Percentiles rank a stretch among this genome's conserved stretches.
Evolutionary conservation across 1,140 invertebrate species (phyloP).

Genomic region (Ceratina australensis): DNA sequence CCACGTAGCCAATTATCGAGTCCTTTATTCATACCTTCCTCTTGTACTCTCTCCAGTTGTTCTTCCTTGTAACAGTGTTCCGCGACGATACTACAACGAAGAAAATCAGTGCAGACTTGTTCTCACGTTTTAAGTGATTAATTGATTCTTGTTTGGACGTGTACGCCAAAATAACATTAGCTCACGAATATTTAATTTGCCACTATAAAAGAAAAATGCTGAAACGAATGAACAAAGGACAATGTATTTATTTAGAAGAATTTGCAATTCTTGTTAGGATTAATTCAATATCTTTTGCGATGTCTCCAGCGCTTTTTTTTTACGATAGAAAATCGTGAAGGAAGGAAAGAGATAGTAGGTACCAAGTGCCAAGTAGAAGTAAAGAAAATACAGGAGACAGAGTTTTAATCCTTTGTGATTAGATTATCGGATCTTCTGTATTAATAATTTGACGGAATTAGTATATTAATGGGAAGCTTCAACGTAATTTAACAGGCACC

Average conservation of each 20-base stretch:
- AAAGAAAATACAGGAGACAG: slow-evolving; percentile 1
- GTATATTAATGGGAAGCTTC: too few species aligned
- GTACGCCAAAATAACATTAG: background rate
- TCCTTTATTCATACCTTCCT: slow-evolving; percentile 30
- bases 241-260: too few species aligned
- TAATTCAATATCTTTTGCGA: too few species aligned
- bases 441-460: background rate
- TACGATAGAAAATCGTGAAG: background rate
- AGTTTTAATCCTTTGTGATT: slow-evolving; percentile 26
- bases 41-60: slow-evolving; percentile 3
- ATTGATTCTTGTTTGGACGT: background rate
- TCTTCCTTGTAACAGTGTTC: slow-evolving; percentile 3
- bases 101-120: slow-evolving; percentile 1
- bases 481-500: too few species aligned
- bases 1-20: slow-evolving; percentile 20
- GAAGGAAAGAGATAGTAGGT: slow-evolving; percentile 1
- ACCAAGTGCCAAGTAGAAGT: slow-evolving; percentile 36
- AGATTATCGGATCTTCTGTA: background rate
- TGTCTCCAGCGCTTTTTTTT: background rate
- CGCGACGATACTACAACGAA: slow-evolving; percentile 20
- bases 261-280: too few species aligned
- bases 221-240: background rate
- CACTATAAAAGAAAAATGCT: background rate
- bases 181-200: too few species aligned
- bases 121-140: background rate